Base-by-base conservation (phyloP, 1,140 invertebrate genomes). In the Dreissena polymorpha region DNA sequence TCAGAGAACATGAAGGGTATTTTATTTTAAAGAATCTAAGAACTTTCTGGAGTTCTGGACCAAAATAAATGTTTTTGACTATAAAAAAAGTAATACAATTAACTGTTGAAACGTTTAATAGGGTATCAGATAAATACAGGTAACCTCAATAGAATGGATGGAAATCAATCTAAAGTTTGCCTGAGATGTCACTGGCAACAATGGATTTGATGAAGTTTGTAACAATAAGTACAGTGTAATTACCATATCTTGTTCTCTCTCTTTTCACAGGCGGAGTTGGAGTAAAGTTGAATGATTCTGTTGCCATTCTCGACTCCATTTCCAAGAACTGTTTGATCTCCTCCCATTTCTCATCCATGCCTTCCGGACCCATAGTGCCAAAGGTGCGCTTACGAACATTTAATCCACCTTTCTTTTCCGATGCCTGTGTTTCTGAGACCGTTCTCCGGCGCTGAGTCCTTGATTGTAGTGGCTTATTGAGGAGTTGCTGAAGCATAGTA, bases 191-290 rank as follows among this genome's bases (percentile, higher is more conserved):
- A 2, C 39, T 39, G 39, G 39, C 2, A 39, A 39, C 8, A 5
- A 39, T 39, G 39, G 39, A 39, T 39, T 39, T 39, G 39, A 8
- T 39, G 39, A 39, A 39, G 39, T 8, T 39, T 39, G 8, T 39
- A 39, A 39, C 39, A 39, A 39, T 8, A 39, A 39, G 2, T 39
- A 39, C 39, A 39, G 39, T 39, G 3, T 39, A 39, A 39, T 39
- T 72, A 89, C 88, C 85, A 83, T 81, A 75, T 63, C 86, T 74
- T 87, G 96, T 96, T 71, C 87, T 76, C 77, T 90, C 95, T 94
- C n/a, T 94, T 94, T 50, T 77, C 29, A 78, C 65, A 79, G 74
- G 53, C 39, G 93, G 97, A 96, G 89, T 97, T 95, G 77, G 96
- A 97, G 29, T 29, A 16, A 60, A 10, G 21, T 51, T 16, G 13